These are phyloP conservation scores for Acanthurus leucopareius DNA, from an alignment of 2,797 vertebrate species.

Conservation along the genomic window DNA sequence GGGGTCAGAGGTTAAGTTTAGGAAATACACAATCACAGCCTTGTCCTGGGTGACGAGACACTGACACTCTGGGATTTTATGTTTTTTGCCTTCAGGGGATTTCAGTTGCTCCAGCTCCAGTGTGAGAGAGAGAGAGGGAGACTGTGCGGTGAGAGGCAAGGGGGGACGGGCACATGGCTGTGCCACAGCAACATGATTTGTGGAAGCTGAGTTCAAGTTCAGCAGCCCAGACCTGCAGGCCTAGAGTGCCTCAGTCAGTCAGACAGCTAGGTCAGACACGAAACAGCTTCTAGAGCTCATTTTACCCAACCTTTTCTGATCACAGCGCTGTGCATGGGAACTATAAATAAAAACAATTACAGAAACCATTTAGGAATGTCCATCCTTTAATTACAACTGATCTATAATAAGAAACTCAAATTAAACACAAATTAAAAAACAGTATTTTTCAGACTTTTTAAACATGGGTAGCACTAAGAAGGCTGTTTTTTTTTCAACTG, in stretches of 20 bases:
- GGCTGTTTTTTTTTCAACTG: not conserved
- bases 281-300: slow-evolving; percentile 17
- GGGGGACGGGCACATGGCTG: slow-evolving; percentile 22
- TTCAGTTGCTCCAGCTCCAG: slow-evolving; percentile 27
- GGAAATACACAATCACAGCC: slow-evolving; percentile 76
- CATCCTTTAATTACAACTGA: slow-evolving; percentile 23
- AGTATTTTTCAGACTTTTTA: slow-evolving; percentile 13
- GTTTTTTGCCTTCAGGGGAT: slow-evolving; percentile 56
- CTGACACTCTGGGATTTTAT: slow-evolving; percentile 63
- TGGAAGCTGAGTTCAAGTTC: slow-evolving; percentile 65
- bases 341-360: slow-evolving; percentile 12
- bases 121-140: not conserved
- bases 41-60: slow-evolving; percentile 71
- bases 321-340: slow-evolving; percentile 1
- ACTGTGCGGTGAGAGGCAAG: slow-evolving; percentile 20
- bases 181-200: slow-evolving; percentile 56
- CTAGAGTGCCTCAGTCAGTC: slow-evolving; percentile 32
- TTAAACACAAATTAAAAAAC: slow-evolving; percentile 28
- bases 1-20: slow-evolving; percentile 76
- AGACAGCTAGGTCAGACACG: slow-evolving; percentile 25
- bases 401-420: not conserved
- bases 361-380: not conserved
- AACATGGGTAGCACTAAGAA: slow-evolving; percentile 20
- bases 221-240: slow-evolving; percentile 44
- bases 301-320: slow-evolving; percentile 1